Evolutionary conservation across 2,888 invertebrate species (phyloP), one percentile per base, ranked within the genome.

Genomic region (Polyommatus iphigenia): DNA sequence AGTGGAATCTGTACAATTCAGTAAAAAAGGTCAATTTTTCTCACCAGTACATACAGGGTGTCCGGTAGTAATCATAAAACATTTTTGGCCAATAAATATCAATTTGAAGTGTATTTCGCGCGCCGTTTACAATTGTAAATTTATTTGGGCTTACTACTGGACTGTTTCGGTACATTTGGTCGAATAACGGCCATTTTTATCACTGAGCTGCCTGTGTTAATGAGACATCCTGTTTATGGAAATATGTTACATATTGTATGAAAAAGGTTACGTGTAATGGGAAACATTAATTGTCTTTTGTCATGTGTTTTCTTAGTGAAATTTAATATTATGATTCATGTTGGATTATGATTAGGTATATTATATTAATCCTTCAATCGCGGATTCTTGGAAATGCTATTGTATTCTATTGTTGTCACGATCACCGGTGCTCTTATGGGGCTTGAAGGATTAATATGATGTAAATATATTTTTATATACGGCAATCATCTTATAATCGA

Each of bases 121-220:
- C 13, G 67, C 62, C 62, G 62, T 62, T 62, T 62, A 62, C 24
- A 24, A 76, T 76, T 54, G 24, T 32, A 29, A 62, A 75, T 78
- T 41, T 75, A 78, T 78, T 54, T 62, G 46, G 24, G 73, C 73
- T 78, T 78, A 77, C 32, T 77, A 67, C 77, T 72, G 71, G 36
- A 54, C 71, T 57, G 71, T 78, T 78, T 76, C 71, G 77, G 78
- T 80, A 80, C 78, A 80, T 79, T 77, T 78, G 78, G 78, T 24
- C 80, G 76, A 80, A 79, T 81, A 81, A 82, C 67, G 78, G 46
- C 76, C 79, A 50, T 81, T 80, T 80, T 82, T 81, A 81, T 80
- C 78, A 80, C 80, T 81, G 29, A 13, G 80, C 78, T 79, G 80
- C 78, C 72, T 78, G 80, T 81, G 80, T 80, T 80, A 80, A 81